These are phyloP conservation scores for Philereme transversata DNA, from an alignment of 2,888 invertebrate species.

Conservation along the genomic window DNA sequence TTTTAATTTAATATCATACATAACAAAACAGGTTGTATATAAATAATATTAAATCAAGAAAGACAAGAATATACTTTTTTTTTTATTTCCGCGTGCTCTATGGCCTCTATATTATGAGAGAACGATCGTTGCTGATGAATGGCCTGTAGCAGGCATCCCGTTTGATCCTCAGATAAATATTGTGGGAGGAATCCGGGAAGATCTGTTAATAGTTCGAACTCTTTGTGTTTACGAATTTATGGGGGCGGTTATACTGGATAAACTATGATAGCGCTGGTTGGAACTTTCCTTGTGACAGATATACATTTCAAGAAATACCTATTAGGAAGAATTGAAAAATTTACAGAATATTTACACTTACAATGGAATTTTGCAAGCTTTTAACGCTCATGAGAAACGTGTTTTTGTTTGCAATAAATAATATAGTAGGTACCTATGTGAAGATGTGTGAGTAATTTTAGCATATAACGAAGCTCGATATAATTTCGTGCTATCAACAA, in stretches of 20 bases:
- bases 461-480: too few species aligned
- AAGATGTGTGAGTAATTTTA: neutral
- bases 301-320: too few species aligned
- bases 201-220: conserved; percentile 52
- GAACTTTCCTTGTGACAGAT: neutral
- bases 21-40: too few species aligned
- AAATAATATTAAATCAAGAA: conserved; percentile 10
- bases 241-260: conserved; percentile 12
- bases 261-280: neutral
- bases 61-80: conserved; percentile 20
- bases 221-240: conserved; percentile 48
- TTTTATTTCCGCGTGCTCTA: conserved; percentile 63
- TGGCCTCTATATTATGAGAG: conserved; percentile 61
- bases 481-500: neutral
- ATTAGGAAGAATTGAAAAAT: too few species aligned
- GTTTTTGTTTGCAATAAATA: too few species aligned
- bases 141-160: conserved; percentile 57
- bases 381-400: too few species aligned
- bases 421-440: too few species aligned
- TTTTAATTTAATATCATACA: too few species aligned
- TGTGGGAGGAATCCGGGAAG: conserved; percentile 67
- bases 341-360: too few species aligned
- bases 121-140: conserved; percentile 72
- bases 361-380: too few species aligned
- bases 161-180: conserved; percentile 78